A percentile compares a stretch with the other conserved stretches of the same genome.
phyloP scores from a whole-genome alignment of 2,888 invertebrate genomes.

The Muscina levida region DNA sequence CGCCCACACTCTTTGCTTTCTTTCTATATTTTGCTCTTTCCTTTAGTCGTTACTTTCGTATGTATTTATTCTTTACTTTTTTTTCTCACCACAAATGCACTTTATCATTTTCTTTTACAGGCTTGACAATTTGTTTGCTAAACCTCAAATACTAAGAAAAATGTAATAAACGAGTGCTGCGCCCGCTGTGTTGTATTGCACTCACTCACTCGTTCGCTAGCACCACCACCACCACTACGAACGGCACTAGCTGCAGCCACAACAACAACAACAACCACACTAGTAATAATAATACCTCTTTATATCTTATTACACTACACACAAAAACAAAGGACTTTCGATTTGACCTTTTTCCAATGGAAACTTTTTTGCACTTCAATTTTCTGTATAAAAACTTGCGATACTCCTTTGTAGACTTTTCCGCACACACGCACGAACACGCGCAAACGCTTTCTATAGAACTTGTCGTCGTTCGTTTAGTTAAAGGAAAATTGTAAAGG shows the following conservation, averaged over 20 bases:
- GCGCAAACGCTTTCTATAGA: not conserved
- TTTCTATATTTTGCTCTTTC: constrained; percentile 20
- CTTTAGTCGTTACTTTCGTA: constrained; percentile 1
- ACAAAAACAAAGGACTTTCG: constrained; percentile 41
- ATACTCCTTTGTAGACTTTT: not conserved
- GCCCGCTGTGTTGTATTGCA: constrained; percentile 4
- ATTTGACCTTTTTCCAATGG: constrained; percentile 14
- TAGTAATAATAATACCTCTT: constrained; percentile 31
- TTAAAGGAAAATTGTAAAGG: not conserved
- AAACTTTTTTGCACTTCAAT: not conserved
- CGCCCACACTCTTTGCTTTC: not conserved
- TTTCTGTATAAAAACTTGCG: not conserved
- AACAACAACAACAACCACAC: not conserved
- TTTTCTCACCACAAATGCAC: constrained; percentile 15
- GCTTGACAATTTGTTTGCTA: not conserved
- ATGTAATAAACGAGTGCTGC: constrained; percentile 4
- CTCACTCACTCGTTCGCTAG: not conserved
- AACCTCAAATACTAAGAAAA: constrained; percentile 22
- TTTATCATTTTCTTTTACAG: constrained; percentile 33
- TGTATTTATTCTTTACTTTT: constrained; percentile 38
- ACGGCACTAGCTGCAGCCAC: not conserved
- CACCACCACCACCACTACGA: constrained; percentile 16
- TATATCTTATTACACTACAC: constrained; percentile 22
- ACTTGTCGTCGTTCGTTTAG: constrained; percentile 20
- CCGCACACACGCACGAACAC: not conserved